Base-by-base conservation (phyloP, 2,113 vertebrate genomes). In the Colius striatus region DNA sequence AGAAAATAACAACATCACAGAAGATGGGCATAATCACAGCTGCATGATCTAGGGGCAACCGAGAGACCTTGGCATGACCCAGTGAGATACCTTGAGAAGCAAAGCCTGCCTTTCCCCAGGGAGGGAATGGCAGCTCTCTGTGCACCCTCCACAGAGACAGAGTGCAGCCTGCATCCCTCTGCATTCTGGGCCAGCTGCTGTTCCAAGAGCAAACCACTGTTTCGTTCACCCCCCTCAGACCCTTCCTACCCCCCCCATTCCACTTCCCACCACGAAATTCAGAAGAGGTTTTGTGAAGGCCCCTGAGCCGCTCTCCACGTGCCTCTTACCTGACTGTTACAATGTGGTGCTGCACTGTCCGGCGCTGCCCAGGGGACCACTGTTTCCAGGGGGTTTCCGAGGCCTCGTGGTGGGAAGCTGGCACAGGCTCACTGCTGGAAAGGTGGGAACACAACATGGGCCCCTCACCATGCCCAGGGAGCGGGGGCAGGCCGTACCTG, bases 311-410 rank as follows among this genome's bases (percentile, higher is more conserved):
- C 43, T 18, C 18, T 60, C 47, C 8, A 0, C 0, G 3, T 18
- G 48, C 54, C 51, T 22, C 98, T 84, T 95, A 99, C 99, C 99
- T 99, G 90, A 99, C 98, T 19, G 98, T 98, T 85, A 99, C 98
- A 51, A 99, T 88, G 3, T 99, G 99, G 11, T 96, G 98, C 94
- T 99, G 99, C 78, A 98, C 92, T 0, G 98, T 97, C 73, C 97
- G 98, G 81, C 83, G 97, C 86, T 98, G 96, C n/a, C 98, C 96
- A 0, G 98, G 98, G 43, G 98, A 97, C 96, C 98, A 98, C 43
- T 98, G 98, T 77, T 98, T 98, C 98, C 98, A 98, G 47, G 98
- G 96, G 18, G 95, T 97, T 50, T 98, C 98, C 0, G 96, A 95
- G 38, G 95, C 94, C 13, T 95, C 96, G 0, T 97, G 98, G 5